Evolutionary conservation across 2,888 invertebrate genomes (phyloP).

Genomic region (Ashinkailepas kermadecensis): DNA sequence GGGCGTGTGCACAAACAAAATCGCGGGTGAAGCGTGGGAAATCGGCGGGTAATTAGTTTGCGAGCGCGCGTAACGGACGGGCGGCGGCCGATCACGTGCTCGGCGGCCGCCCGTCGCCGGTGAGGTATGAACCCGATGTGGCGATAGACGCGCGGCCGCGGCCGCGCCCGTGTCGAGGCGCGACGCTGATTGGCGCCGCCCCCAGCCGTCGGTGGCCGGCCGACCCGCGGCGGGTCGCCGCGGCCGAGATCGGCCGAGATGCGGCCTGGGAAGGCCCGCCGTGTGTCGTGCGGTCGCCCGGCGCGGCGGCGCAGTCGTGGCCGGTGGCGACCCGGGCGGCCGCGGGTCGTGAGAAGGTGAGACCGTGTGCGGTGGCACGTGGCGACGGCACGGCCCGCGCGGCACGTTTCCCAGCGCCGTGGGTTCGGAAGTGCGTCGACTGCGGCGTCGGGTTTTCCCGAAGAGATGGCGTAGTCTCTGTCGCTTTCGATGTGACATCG

Average conservation of each 20-base stretch:
- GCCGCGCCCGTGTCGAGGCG: background rate
- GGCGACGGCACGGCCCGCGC: no score
- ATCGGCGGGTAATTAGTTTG: constrained; percentile 11
- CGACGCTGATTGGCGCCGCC: background rate
- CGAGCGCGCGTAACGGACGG: background rate
- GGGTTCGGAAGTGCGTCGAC: no score
- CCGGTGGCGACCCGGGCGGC: background rate
- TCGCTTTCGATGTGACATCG: no score
- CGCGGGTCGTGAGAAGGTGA: background rate
- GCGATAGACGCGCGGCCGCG: background rate
- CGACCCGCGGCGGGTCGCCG: background rate
- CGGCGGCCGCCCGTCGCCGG: background rate
- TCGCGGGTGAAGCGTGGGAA: background rate
- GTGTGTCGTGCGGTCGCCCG: background rate
- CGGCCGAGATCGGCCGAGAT: background rate
- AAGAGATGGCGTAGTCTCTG: no score
- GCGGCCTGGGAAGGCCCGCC: background rate
- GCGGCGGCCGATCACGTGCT: background rate
- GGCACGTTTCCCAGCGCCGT: no score
- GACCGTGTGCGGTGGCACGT: background rate
- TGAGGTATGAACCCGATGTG: constrained; percentile 17
- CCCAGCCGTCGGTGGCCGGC: background rate
- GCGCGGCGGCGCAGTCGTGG: background rate
- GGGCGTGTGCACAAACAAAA: constrained; percentile 20
- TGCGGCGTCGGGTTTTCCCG: no score